Percentiles rank a stretch among this genome's conserved stretches.
These are phyloP conservation scores for Urocynchramus pylzowi DNA, from an alignment of 2,113 vertebrate species.

Conservation along the genomic window DNA sequence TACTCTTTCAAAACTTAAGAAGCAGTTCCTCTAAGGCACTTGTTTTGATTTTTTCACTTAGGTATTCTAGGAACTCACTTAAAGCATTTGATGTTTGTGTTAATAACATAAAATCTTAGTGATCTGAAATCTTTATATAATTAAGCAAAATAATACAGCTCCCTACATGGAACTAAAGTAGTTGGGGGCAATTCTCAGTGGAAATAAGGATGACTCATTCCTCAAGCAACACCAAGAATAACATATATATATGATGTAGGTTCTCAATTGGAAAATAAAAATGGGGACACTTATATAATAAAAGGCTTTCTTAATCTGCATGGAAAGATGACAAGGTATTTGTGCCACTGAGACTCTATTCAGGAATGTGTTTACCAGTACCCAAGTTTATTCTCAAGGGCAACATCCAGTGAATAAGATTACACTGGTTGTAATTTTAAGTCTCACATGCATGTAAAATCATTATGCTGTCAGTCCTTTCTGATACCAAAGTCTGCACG, in stretches of 20 bases:
- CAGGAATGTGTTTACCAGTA: neutral
- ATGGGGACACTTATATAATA: constrained; percentile 28
- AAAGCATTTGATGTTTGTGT: constrained; percentile 33
- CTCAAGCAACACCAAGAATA: constrained; percentile 17
- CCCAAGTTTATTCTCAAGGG: constrained; percentile 10
- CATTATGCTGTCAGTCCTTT: neutral
- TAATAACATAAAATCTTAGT: constrained; percentile 33
- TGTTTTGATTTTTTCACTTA: constrained; percentile 35
- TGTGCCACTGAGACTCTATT: neutral
- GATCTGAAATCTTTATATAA: constrained; percentile 44
- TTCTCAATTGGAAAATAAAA: constrained; percentile 12
- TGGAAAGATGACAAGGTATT: constrained; percentile 11
- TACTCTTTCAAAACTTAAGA: constrained; percentile 18
- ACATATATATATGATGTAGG: neutral
- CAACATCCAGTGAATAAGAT: neutral
- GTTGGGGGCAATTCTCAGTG: constrained; percentile 34
- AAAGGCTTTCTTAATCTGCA: neutral
- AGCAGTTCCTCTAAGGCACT: constrained; percentile 24
- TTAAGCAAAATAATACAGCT: constrained; percentile 54
- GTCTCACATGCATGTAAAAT: neutral
- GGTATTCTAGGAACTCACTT: constrained; percentile 26
- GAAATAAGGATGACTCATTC: constrained; percentile 53
- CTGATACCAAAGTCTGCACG: neutral
- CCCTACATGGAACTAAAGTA: constrained; percentile 35
- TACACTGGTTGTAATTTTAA: constrained; percentile 13